phyloP scores from a whole-genome alignment of 2,797 vertebrate genomes.

The Buceros bicornis region DNA sequence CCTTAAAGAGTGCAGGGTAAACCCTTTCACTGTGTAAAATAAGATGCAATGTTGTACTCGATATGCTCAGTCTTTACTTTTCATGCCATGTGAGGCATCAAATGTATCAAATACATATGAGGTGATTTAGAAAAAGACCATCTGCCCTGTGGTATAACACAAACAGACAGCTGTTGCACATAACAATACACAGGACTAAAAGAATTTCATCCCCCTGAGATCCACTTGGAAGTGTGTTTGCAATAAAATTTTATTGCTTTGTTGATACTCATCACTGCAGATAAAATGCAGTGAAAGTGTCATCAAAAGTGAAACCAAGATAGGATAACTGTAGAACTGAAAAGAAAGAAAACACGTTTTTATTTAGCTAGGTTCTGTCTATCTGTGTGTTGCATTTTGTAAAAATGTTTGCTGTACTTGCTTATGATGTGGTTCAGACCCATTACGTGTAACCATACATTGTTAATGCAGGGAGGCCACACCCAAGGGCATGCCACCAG shows the following conservation, averaged over 20 bases:
- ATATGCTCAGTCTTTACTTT: background rate
- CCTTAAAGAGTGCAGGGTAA: background rate
- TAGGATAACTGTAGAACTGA: background rate
- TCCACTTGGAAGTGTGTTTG: background rate
- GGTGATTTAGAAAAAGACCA: background rate
- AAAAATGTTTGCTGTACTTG: background rate
- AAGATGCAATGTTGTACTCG: background rate
- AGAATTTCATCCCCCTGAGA: background rate
- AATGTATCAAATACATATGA: background rate
- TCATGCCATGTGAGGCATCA: background rate
- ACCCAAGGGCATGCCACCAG: background rate
- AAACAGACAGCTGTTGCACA: background rate
- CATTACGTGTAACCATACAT: accelerated
- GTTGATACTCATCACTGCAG: background rate
- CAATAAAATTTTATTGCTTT: background rate
- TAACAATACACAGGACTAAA: background rate
- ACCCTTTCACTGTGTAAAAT: background rate
- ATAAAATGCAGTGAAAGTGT: background rate
- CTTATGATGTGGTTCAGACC: background rate
- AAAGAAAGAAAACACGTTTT: background rate
- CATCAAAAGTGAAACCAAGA: background rate
- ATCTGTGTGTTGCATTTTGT: background rate
- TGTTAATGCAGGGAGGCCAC: background rate
- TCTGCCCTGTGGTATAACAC: background rate
- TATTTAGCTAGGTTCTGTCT: background rate